A percentile compares a stretch with the other conserved stretches of the same genome.
Evolutionary conservation across 2,888 invertebrate genomes (phyloP).

Genomic region (Bugula neritina): DNA sequence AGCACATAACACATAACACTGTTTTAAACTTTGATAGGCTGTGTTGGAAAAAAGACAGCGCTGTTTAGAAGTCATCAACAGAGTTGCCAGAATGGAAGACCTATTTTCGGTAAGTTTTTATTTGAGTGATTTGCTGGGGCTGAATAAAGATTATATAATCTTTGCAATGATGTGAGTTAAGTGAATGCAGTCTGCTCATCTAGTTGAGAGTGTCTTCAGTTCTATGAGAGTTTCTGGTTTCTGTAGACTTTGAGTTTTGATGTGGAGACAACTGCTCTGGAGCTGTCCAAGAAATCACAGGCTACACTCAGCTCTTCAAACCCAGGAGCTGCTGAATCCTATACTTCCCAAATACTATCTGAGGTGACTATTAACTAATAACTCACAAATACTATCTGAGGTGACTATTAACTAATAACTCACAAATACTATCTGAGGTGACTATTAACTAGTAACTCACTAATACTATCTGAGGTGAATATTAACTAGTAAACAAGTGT

Average conservation of each 20-base stretch:
- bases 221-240: too few relatives aligned
- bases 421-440: not conserved
- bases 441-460: not conserved
- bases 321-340: not conserved
- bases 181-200: too few relatives aligned
- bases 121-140: not conserved
- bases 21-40: too few relatives aligned
- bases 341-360: not conserved
- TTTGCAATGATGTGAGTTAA: too few relatives aligned
- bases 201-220: too few relatives aligned
- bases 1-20: too few relatives aligned
- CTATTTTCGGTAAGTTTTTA: constrained; percentile 18
- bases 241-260: not conserved
- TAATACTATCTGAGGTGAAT: not conserved
- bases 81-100: constrained; percentile 18
- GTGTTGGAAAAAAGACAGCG: not conserved
- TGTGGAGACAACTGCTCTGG: constrained; percentile 16
- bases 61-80: not conserved
- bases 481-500: too few relatives aligned
- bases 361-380: not conserved
- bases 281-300: constrained; percentile 6
- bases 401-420: not conserved
- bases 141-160: not conserved
- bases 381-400: not conserved
- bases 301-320: not conserved